Evolutionary conservation across 2,797 vertebrate species (phyloP).

Genomic region (Clamator glandarius): DNA sequence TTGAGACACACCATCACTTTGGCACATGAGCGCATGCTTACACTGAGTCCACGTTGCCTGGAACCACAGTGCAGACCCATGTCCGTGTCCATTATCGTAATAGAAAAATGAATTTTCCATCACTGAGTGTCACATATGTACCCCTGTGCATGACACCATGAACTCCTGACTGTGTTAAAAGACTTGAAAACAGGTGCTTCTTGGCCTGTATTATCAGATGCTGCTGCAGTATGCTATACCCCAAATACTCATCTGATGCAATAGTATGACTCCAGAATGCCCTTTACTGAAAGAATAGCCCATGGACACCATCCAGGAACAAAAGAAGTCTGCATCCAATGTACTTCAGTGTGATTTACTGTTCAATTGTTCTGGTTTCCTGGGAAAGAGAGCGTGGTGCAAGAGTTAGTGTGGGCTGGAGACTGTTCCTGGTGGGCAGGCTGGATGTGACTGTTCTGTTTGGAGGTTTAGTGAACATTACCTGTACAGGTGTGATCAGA

Average conservation of each 20-base stretch:
- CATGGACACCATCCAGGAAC: background rate
- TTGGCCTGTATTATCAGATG: background rate
- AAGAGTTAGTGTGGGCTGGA: background rate
- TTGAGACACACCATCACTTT: background rate
- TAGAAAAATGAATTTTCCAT: background rate
- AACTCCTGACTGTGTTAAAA: background rate
- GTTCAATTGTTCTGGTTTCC: background rate
- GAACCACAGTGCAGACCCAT: background rate
- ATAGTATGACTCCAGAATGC: background rate
- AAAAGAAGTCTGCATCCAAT: background rate
- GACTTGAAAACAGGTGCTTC: background rate
- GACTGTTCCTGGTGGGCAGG: background rate
- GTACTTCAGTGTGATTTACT: background rate
- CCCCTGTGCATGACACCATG: background rate
- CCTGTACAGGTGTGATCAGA: background rate
- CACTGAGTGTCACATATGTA: background rate
- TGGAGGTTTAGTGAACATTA: background rate
- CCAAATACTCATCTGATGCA: background rate
- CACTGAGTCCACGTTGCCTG: background rate
- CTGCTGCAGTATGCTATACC: background rate
- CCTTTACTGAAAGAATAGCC: background rate
- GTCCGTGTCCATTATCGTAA: background rate
- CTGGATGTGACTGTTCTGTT: background rate
- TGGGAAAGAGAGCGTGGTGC: background rate
- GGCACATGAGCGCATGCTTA: background rate